phyloP scores from a whole-genome alignment of 2,797 vertebrate genomes.

The Squalus acanthias region DNA sequence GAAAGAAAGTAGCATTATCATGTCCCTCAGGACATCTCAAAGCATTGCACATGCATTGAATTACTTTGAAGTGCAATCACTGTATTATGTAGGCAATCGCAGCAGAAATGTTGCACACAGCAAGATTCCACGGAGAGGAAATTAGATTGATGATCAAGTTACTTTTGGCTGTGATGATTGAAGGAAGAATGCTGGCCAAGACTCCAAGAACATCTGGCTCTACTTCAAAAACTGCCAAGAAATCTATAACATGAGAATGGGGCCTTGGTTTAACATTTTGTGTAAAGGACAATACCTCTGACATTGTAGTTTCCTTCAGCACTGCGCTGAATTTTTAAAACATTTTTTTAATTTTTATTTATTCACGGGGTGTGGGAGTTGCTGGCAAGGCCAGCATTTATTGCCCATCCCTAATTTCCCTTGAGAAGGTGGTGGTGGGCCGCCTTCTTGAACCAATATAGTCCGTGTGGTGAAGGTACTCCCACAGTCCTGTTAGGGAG shows the following conservation, averaged over 20 bases:
- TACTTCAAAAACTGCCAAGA: not conserved
- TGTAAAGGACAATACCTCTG: not conserved
- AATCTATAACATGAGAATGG: not conserved
- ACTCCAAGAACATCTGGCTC: not conserved
- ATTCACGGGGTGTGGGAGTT: not conserved
- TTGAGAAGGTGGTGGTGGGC: not conserved
- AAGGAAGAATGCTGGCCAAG: not conserved
- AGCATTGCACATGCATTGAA: not conserved
- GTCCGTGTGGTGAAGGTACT: not conserved
- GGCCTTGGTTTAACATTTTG: not conserved
- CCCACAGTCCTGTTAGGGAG: not conserved
- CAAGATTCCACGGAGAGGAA: not conserved
- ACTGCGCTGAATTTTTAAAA: not conserved
- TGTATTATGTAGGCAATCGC: not conserved
- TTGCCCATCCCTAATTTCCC: not conserved
- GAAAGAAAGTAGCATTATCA: not conserved
- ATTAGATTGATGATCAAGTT: conserved; percentile 9
- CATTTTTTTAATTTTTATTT: not conserved
- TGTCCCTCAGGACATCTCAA: not conserved
- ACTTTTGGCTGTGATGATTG: not conserved
- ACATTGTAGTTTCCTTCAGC: not conserved
- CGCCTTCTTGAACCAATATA: not conserved
- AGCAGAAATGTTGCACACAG: not conserved
- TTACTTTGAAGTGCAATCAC: not conserved
- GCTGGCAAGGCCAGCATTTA: not conserved